Evolutionary conservation across 2,888 invertebrate species (phyloP), one percentile per base, ranked within the genome.

Genomic region (Tinea trinotella): DNA sequence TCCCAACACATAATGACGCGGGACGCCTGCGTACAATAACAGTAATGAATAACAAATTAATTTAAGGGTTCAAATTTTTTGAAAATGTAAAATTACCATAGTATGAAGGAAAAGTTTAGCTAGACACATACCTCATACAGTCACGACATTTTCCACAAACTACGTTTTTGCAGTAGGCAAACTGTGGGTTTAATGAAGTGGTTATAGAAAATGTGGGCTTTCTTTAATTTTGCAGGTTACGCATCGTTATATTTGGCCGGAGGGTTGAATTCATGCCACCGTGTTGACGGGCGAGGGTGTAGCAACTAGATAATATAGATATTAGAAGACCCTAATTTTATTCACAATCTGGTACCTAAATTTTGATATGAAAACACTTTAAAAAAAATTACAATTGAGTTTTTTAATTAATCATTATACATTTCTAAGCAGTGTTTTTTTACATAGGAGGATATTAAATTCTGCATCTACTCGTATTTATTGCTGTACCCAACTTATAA

Each of bases 31-130:
- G 40, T 40, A 40, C 15, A 13, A 40, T 6, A 12, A 4, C 10
- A n/a, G 40, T 12, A 12, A 40, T 40, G 40, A 15, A 40, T 40
- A 40, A 15, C 7, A 15, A 15, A 40, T 4, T 40, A 6, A 15
- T 40, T n/a, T 30, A 10, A 10, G n/a, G n/a, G 30, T 30, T 30
- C 30, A 5, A 22, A 30, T 7, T 30, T 7, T 30, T 30, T 30
- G n/a, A 4, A 4, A 30, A n/a, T 30, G 30, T 1, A 4, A 30
- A 40, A 40, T n/a, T 40, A 15, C 2, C 7, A 13, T 40, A 15
- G 40, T 40, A 15, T 13, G 13, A 40, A 40, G 13, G 40, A 40
- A 40, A 40, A 40, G 40, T 40, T 40, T 40, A 6, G 40, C 40
- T 40, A 40, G 40, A 40, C 40, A 7, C 15, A 40, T 15, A 10